These are phyloP conservation scores for Poecile montanus DNA, from an alignment of 2,797 vertebrate species.

Conservation along the genomic window DNA sequence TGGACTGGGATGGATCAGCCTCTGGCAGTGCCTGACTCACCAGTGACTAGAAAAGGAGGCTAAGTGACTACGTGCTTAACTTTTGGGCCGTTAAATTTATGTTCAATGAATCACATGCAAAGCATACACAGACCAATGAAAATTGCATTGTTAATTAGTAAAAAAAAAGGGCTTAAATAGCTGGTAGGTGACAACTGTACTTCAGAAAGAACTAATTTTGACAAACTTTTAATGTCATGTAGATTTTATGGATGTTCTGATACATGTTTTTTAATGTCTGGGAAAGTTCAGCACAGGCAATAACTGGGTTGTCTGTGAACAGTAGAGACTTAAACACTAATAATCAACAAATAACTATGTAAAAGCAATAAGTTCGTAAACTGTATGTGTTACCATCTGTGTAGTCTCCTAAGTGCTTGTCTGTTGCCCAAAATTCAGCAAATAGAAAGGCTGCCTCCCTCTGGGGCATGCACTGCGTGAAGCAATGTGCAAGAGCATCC, in stretches of 20 bases:
- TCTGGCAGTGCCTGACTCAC: not conserved
- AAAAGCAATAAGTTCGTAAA: not conserved
- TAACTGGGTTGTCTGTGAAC: not conserved
- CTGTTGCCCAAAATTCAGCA: not conserved
- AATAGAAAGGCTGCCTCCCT: not conserved
- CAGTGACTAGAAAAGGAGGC: not conserved
- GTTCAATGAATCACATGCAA: not conserved
- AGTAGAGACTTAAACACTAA: not conserved
- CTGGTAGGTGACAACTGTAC: not conserved
- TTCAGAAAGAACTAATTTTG: conserved; percentile 29
- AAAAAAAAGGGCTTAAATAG: not conserved
- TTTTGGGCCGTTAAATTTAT: not conserved
- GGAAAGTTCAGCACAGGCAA: not conserved
- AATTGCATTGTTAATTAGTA: not conserved
- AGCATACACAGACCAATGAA: not conserved
- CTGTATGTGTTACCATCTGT: not conserved
- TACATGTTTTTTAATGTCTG: not conserved
- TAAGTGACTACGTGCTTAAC: not conserved
- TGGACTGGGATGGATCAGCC: not conserved
- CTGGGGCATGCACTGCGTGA: not conserved
- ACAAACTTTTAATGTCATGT: not conserved
- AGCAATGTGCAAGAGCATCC: not conserved
- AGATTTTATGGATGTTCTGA: conserved; percentile 1
- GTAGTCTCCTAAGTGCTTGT: not conserved
- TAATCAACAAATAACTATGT: not conserved